phyloP scores from a whole-genome alignment of 2,113 vertebrate species.

The Laticauda colubrina region DNA sequence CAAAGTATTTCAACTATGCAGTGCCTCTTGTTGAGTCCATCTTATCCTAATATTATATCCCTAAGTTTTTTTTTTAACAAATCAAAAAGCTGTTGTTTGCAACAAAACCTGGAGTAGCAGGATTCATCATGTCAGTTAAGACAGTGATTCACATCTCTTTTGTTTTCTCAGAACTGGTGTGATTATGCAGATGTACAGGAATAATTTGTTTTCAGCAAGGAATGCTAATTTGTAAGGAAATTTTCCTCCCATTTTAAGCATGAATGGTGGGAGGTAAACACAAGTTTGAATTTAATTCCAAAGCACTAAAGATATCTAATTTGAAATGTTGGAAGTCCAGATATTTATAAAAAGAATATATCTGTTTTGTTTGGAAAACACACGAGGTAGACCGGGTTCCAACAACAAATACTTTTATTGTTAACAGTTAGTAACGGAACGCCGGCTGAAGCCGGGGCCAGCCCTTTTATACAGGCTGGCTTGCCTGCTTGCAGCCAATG shows the following conservation, averaged over 20 bases:
- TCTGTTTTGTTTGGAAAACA: too few species aligned
- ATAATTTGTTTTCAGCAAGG: not conserved
- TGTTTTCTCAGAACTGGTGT: not conserved
- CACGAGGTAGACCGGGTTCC: too few species aligned
- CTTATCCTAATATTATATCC: not conserved
- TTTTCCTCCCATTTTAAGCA: not conserved
- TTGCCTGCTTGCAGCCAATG: too few species aligned
- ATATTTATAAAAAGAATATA: not conserved
- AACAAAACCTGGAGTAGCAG: not conserved
- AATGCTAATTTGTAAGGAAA: not conserved
- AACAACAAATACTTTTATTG: too few species aligned
- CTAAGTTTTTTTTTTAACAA: not conserved
- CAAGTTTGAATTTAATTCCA: not conserved
- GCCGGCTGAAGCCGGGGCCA: too few species aligned
- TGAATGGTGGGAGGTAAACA: not conserved
- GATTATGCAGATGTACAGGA: not conserved
- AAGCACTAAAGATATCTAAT: not conserved
- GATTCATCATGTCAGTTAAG: not conserved
- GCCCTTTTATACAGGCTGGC: too few species aligned
- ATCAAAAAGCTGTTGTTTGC: not conserved
- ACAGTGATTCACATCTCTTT: not conserved
- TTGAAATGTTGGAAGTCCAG: not conserved
- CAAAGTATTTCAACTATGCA: not conserved
- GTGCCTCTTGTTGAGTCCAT: not conserved
- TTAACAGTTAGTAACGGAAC: too few species aligned